Evolutionary conservation across 2,113 vertebrate genomes (phyloP).

Genomic region (Notothenia rossii): DNA sequence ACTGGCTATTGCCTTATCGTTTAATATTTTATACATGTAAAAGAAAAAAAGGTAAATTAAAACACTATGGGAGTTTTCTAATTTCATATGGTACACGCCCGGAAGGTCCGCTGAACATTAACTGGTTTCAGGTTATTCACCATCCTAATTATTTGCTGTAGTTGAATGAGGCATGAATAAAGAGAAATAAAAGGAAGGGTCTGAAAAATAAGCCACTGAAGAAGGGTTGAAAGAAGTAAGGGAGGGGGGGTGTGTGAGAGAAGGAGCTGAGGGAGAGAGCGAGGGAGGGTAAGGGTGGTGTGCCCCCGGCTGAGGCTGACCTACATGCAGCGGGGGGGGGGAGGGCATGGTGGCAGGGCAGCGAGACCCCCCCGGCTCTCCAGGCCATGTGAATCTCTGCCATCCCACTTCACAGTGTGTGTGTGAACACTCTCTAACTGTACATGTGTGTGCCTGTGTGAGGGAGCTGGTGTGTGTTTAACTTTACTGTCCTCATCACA

Average conservation of each 20-base stretch:
- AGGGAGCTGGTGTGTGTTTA: slow-evolving; percentile 27
- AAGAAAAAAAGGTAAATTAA: neutral
- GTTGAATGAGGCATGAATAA: neutral
- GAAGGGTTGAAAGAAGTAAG: slow-evolving; percentile 29
- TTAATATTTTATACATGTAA: neutral
- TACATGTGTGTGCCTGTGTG: slow-evolving; percentile 24
- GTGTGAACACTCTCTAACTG: slow-evolving; percentile 40
- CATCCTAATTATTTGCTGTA: neutral
- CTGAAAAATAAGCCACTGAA: neutral
- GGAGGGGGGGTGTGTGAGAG: neutral
- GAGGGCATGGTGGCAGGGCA: slow-evolving; percentile 67
- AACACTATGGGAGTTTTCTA: neutral
- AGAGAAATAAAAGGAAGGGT: neutral
- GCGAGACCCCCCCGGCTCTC: slow-evolving; percentile 60
- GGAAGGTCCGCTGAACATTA: neutral
- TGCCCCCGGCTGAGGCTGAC: slow-evolving; percentile 62
- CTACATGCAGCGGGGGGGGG: slow-evolving; percentile 76
- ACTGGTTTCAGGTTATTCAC: neutral
- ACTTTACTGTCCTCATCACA: slow-evolving; percentile 44
- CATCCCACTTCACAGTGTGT: slow-evolving; percentile 47
- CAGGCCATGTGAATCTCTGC: slow-evolving; percentile 57
- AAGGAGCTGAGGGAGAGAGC: slow-evolving; percentile 11
- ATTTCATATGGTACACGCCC: neutral
- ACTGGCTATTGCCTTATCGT: neutral
- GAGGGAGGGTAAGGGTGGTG: slow-evolving; percentile 22